Evolutionary conservation across 2,888 invertebrate genomes (phyloP), one percentile per base, ranked within the genome.

Genomic region (Cheilosia impressa): DNA sequence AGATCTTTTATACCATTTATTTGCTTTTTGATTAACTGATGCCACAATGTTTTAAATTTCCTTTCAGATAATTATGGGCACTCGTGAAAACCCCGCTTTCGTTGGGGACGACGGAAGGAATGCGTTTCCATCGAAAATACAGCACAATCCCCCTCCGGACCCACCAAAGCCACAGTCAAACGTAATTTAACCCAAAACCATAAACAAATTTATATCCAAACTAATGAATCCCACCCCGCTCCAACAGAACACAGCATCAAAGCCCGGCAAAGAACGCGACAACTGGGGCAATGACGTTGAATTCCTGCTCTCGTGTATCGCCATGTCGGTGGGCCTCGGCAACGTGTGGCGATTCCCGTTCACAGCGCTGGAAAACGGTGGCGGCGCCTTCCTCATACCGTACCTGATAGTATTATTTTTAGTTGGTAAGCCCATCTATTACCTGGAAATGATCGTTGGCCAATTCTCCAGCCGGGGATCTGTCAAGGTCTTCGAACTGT

Each of bases 391-490:
- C 88, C 91, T 95, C 27, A 94, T 95, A 81, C 95, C 95, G 43
- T 92, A 95, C 89, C 91, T 95, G 62, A 93, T 95, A 79, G 94
- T 95, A 10, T 91, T 95, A 60, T 92, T 95, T 69, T 89, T 95
- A 68, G 93, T 95, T 68, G 95, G 95, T 65, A 93, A 95, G 88
- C 95, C 95, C 0, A 93, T 96, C 88, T 96, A 96, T 89, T 95
- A 95, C 89, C 91, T 96, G 91, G 96, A 96, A 92, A 94, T 95
- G 93, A 93, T 95, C 5, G 92, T 96, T 53, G 96, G 96, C 1
- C 96, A 96, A 91, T 96, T 96, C 90, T 94, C 94, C 31, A 95
- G 95, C 87, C 93, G 94, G 87, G 96, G 96, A 13, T 95, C 95
- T 76, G 94, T 95, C 17, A 95, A 95, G 89, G 94, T 95, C 17